Conservation (phyloP, 2,888 invertebrate species). For the Orthosia incerta region DNA sequence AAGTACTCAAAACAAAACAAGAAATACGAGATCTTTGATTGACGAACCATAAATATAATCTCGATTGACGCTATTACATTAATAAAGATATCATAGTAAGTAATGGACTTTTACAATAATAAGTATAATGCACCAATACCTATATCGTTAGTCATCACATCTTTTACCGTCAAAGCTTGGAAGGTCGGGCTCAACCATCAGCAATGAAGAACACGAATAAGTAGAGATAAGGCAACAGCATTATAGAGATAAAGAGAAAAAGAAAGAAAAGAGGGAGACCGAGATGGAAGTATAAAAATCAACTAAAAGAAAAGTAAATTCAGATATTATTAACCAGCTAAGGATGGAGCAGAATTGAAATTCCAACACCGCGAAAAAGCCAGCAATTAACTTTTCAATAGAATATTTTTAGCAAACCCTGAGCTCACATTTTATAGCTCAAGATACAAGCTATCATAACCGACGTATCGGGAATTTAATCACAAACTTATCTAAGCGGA, state of each 20-base stretch:
- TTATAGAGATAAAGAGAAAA: not conserved
- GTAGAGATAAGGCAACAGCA: too few species aligned
- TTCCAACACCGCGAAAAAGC: not conserved
- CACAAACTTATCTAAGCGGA: constrained; percentile 56
- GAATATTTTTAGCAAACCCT: not conserved
- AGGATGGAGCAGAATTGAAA: not conserved
- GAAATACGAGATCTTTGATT: constrained; percentile 27
- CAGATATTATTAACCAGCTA: not conserved
- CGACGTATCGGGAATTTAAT: constrained; percentile 38
- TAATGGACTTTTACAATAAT: not conserved
- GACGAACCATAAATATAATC: constrained; percentile 15
- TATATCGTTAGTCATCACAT: too few species aligned
- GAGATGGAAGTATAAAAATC: not conserved
- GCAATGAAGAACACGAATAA: too few species aligned
- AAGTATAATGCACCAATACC: not conserved
- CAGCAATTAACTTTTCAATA: not conserved
- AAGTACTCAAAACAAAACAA: constrained; percentile 27
- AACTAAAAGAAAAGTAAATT: not conserved
- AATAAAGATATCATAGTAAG: constrained; percentile 3
- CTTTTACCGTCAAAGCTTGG: too few species aligned
- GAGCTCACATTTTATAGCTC: constrained; percentile 9
- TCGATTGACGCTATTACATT: constrained; percentile 27
- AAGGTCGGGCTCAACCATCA: too few species aligned
- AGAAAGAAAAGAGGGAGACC: not conserved
- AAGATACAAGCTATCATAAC: constrained; percentile 38